A percentile compares a stretch with the other conserved stretches of the same genome.
phyloP scores from a whole-genome alignment of 2,797 vertebrate genomes.

The Taeniopygia guttata region DNA sequence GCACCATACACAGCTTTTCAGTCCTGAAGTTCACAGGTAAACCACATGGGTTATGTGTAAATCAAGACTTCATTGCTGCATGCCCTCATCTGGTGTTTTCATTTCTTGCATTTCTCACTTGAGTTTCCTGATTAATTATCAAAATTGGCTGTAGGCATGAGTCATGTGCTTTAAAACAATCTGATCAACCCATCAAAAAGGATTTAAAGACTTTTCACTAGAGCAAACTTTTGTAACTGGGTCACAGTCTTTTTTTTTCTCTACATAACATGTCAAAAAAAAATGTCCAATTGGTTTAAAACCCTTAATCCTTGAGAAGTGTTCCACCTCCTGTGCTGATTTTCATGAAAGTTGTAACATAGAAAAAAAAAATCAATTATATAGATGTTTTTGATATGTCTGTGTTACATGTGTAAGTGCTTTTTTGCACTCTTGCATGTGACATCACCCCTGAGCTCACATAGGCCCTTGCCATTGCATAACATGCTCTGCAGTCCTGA shows the following conservation, averaged over 20 bases:
- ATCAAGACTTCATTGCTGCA: not conserved
- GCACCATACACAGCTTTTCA: not conserved
- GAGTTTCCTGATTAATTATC: conserved; percentile 14
- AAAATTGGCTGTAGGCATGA: not conserved
- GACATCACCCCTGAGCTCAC: not conserved
- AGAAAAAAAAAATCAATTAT: not conserved
- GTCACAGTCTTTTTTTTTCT: not conserved
- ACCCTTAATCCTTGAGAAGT: not conserved
- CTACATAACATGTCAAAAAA: not conserved
- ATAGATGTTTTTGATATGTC: not conserved
- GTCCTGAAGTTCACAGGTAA: not conserved
- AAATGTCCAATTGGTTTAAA: not conserved
- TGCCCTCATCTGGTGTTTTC: not conserved
- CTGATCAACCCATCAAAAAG: conserved; percentile 8
- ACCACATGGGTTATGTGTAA: not conserved
- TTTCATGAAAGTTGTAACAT: not conserved
- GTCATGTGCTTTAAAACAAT: not conserved
- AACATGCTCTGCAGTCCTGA: not conserved
- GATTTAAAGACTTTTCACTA: not conserved
- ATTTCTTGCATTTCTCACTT: not conserved
- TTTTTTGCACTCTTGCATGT: not conserved
- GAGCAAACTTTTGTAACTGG: not conserved
- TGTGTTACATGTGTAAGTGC: not conserved
- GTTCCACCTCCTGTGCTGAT: not conserved
- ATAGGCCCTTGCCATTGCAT: not conserved